These are phyloP conservation scores for Sebastes steindachneri DNA, from an alignment of 2,797 vertebrate genomes.

Conservation along the genomic window DNA sequence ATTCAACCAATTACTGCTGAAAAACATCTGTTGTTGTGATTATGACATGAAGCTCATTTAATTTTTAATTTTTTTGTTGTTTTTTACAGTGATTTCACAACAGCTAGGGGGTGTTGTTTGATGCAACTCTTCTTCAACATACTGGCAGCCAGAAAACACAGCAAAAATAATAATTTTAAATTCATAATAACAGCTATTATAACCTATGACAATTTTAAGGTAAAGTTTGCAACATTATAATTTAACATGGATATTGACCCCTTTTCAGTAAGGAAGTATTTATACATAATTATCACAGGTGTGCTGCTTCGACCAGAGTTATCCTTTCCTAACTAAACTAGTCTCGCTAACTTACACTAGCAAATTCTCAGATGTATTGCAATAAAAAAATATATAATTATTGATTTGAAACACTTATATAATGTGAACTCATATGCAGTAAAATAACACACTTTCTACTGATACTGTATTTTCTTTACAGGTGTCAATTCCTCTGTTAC, in stretches of 20 bases:
- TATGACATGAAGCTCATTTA: not conserved
- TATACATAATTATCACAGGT: not conserved
- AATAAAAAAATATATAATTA: not conserved
- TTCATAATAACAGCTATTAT: not conserved
- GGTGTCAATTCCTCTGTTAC: not conserved
- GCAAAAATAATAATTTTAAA: not conserved
- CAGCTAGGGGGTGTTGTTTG: not conserved
- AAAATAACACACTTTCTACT: too few species aligned
- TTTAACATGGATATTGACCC: not conserved
- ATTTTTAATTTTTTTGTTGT: not conserved
- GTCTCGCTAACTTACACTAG: not conserved
- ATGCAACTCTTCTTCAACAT: not conserved
- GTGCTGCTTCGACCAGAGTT: not conserved
- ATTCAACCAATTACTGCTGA: constrained; percentile 1
- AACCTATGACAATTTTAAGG: too few species aligned
- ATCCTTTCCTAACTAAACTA: not conserved
- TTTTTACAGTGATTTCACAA: constrained; percentile 20
- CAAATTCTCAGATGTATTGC: not conserved
- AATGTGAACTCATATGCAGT: not conserved
- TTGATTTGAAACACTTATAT: not conserved
- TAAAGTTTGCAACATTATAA: not conserved
- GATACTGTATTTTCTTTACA: not conserved
- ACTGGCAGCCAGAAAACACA: not conserved
- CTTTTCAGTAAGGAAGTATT: not conserved
- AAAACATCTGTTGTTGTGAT: not conserved